phyloP scores from a whole-genome alignment of 2,797 vertebrate genomes.

The Propithecus deckenii region DNA sequence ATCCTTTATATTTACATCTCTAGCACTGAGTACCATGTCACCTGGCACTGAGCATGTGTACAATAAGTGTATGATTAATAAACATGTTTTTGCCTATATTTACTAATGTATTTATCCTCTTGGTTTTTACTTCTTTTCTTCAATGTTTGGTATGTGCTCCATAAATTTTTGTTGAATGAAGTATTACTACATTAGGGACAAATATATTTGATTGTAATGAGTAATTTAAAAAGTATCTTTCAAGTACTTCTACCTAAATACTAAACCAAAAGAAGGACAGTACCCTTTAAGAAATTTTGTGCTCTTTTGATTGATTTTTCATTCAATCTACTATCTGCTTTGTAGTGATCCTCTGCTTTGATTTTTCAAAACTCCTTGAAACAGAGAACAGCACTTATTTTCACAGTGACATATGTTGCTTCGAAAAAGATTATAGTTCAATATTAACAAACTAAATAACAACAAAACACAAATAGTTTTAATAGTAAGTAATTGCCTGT shows the following conservation, averaged over 20 bases:
- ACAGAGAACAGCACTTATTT: background rate
- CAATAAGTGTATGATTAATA: background rate
- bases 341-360: background rate
- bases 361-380: background rate
- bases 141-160: background rate
- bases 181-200: background rate
- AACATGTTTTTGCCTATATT: background rate
- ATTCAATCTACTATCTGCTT: background rate
- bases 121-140: background rate
- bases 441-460: background rate
- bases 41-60: background rate
- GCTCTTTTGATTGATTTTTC: background rate
- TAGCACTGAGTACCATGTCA: background rate
- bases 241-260: background rate
- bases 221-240: background rate
- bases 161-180: constrained; percentile 22
- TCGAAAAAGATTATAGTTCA: constrained; percentile 32
- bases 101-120: constrained; percentile 15
- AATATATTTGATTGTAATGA: constrained; percentile 37
- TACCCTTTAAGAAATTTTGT: background rate
- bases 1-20: background rate
- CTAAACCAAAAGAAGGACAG: background rate
- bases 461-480: constrained; percentile 15
- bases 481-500: background rate
- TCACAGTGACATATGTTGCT: background rate